Evolutionary conservation across 1,140 invertebrate species (phyloP).

Genomic region (Drosophila repletoides): DNA sequence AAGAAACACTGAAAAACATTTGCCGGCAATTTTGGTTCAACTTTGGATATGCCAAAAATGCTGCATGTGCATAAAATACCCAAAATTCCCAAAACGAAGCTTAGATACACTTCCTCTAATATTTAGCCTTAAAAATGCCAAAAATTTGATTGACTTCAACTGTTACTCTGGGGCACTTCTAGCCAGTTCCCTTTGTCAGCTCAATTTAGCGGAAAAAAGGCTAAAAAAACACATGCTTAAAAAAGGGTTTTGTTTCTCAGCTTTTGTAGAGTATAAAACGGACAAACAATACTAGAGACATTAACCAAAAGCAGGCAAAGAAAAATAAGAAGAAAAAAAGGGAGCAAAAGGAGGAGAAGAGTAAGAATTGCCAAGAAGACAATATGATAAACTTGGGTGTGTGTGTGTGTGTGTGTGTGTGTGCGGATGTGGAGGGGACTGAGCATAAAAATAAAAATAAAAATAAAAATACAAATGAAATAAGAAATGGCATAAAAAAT

Average conservation of each 20-base stretch:
- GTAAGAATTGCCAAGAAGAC: conserved; percentile 33
- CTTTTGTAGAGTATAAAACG: conserved; percentile 9
- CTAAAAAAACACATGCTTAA: too few species aligned
- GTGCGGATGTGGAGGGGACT: conserved; percentile 4
- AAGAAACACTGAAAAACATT: conserved; percentile 40
- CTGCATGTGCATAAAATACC: conserved; percentile 18
- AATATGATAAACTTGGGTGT: conserved; percentile 61
- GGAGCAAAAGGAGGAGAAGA: conserved; percentile 8
- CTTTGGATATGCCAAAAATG: conserved; percentile 34
- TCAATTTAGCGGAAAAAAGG: too few species aligned
- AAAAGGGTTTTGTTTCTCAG: background rate
- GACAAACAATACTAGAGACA: conserved; percentile 11
- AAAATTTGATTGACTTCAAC: too few species aligned
- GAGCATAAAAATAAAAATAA: conserved; percentile 70
- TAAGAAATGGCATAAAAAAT: conserved; percentile 69
- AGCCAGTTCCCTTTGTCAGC: too few species aligned
- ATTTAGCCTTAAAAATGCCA: too few species aligned
- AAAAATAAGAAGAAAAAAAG: conserved; percentile 5
- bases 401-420: conserved; percentile 13
- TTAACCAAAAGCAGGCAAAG: conserved; percentile 7
- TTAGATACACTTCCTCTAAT: conserved; percentile 19
- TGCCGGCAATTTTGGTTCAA: conserved; percentile 29
- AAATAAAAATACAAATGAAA: conserved; percentile 49
- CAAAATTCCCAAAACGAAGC: background rate
- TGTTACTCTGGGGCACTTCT: too few species aligned